These are phyloP conservation scores for Ctenosaura bakeri DNA, from an alignment of 2,797 vertebrate species.

Conservation along the genomic window DNA sequence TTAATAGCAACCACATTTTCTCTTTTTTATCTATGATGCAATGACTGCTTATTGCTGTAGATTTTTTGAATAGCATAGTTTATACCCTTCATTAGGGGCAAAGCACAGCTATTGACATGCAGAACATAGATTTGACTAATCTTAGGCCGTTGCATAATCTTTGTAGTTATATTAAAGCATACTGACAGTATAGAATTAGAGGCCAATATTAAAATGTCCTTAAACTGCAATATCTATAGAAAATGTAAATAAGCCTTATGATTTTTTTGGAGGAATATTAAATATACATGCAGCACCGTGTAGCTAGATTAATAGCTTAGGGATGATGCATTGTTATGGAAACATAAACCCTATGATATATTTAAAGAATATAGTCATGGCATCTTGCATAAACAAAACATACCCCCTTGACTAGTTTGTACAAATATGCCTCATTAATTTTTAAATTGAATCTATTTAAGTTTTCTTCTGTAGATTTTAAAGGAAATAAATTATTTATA, in stretches of 20 bases:
- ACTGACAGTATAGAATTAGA: slow-evolving; percentile 68
- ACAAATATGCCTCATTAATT: slow-evolving; percentile 68
- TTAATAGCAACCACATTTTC: slow-evolving; percentile 52
- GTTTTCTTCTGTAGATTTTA: slow-evolving; percentile 48
- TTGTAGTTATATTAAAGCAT: slow-evolving; percentile 70
- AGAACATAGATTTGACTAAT: slow-evolving; percentile 67
- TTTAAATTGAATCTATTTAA: slow-evolving; percentile 45
- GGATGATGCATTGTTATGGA: slow-evolving; percentile 63
- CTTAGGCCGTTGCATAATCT: slow-evolving; percentile 61
- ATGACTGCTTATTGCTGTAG: slow-evolving; percentile 34
- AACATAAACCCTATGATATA: slow-evolving; percentile 72
- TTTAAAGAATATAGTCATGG: slow-evolving; percentile 66
- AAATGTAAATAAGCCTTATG: slow-evolving; percentile 77
- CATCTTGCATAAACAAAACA: slow-evolving; percentile 72
- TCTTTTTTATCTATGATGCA: slow-evolving; percentile 61
- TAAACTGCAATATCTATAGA: slow-evolving; percentile 68
- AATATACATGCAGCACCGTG: slow-evolving; percentile 76
- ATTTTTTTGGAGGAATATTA: slow-evolving; percentile 76
- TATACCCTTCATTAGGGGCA: slow-evolving; percentile 62
- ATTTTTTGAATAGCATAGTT: slow-evolving; percentile 54
- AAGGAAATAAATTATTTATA: slow-evolving; percentile 41
- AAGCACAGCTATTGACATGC: slow-evolving; percentile 56
- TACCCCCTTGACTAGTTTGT: slow-evolving; percentile 59
- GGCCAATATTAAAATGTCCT: slow-evolving; percentile 72
- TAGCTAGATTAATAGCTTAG: slow-evolving; percentile 73